Evolutionary conservation across 2,797 vertebrate species (phyloP).

Genomic region (Rhynchonycteris naso): DNA sequence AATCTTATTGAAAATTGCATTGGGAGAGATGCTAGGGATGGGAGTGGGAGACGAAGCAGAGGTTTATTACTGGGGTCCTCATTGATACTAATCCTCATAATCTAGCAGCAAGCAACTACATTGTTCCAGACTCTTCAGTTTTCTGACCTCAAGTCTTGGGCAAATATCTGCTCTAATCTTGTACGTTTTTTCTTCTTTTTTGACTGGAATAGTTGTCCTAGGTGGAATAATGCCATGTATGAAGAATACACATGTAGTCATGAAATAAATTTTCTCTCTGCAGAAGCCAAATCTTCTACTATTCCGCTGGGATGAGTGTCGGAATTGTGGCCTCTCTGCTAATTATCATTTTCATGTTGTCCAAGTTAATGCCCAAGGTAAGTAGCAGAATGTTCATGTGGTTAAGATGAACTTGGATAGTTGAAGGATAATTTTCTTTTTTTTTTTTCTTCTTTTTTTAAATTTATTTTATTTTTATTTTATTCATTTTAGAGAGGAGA

Average conservation of each 20-base stretch:
- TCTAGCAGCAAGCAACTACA: background rate
- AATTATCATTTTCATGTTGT: conserved; percentile 92
- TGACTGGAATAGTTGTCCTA: background rate
- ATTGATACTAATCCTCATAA: background rate
- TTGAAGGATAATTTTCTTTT: conserved; percentile 6
- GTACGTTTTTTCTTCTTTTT: background rate
- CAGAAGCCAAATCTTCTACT: conserved; percentile 96
- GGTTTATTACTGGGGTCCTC: background rate
- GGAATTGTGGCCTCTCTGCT: conserved; percentile 95
- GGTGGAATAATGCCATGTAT: background rate
- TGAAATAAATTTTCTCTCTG: conserved; percentile 48
- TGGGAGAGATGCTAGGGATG: background rate
- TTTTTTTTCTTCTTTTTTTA: too few relatives aligned
- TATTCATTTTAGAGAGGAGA: too few relatives aligned
- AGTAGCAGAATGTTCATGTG: conserved; percentile 11
- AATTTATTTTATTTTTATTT: too few relatives aligned
- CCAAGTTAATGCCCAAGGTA: conserved; percentile 94
- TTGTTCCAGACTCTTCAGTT: background rate
- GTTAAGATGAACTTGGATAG: background rate
- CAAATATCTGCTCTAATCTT: background rate
- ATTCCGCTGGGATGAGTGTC: conserved; percentile 94
- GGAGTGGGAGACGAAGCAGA: background rate
- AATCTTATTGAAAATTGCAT: background rate
- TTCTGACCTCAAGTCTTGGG: background rate
- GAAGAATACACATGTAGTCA: background rate